A percentile compares a stretch with the other conserved stretches of the same genome.
Conservation (phyloP, 2,888 invertebrate genomes). For the Ametastegia equiseti region DNA sequence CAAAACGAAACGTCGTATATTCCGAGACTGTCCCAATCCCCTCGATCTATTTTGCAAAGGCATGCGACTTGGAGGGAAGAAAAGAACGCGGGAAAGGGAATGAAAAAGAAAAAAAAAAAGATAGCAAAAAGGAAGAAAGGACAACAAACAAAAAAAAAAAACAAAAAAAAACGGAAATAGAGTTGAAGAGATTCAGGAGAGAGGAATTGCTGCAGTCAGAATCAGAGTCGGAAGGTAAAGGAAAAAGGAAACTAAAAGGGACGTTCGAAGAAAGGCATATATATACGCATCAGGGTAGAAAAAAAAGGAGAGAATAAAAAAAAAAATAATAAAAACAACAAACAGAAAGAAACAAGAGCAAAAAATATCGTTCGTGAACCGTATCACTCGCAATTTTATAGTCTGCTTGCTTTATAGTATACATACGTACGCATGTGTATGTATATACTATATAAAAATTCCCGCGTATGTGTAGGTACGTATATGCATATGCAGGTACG, state of each 20-base stretch:
- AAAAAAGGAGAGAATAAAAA: not conserved
- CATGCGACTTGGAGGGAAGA: not conserved
- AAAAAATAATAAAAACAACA: not conserved
- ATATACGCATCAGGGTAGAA: not conserved
- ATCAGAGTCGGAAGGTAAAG: slow-evolving; percentile 10
- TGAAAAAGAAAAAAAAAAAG: not conserved
- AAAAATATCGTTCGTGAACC: not conserved
- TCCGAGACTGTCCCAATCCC: not conserved
- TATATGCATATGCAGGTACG: too few species aligned
- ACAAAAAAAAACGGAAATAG: too few species aligned
- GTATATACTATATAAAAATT: not conserved
- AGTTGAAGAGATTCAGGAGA: too few species aligned
- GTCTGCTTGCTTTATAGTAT: too few species aligned
- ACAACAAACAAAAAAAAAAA: slow-evolving; percentile 34
- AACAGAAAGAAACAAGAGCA: not conserved
- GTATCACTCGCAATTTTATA: not conserved
- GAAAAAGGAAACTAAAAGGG: not conserved
- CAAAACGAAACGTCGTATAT: not conserved
- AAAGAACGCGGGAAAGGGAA: not conserved
- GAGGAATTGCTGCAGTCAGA: too few species aligned
- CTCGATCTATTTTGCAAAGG: not conserved
- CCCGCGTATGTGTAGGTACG: too few species aligned
- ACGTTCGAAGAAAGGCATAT: slow-evolving; percentile 2
- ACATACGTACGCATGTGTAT: not conserved
- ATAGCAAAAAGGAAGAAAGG: slow-evolving; percentile 41